These are phyloP conservation scores for Hyalella azteca DNA, from an alignment of 2,888 invertebrate species.

Conservation along the genomic window DNA sequence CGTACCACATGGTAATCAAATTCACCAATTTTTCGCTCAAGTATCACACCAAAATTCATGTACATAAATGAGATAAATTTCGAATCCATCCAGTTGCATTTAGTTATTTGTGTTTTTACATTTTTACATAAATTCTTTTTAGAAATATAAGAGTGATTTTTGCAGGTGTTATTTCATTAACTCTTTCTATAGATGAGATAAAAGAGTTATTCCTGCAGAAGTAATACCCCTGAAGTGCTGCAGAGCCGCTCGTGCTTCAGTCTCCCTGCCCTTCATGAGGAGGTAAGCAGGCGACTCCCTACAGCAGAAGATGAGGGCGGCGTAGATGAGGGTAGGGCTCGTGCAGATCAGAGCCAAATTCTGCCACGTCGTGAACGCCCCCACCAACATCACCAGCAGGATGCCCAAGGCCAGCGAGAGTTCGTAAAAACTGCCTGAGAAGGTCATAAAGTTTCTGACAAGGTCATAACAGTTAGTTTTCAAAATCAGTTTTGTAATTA, in stretches of 20 bases:
- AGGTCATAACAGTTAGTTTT: no score
- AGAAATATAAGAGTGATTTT: no score
- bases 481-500: no score
- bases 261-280: conserved; percentile 4
- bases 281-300: conserved; percentile 10
- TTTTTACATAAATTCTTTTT: no score
- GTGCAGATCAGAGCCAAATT: not conserved
- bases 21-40: not conserved
- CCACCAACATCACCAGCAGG: conserved; percentile 7
- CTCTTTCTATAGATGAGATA: no score
- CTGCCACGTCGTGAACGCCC: conserved; percentile 10
- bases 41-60: no score
- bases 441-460: no score
- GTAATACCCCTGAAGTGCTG: conserved; percentile 31
- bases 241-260: conserved; percentile 1
- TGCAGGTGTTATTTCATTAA: no score
- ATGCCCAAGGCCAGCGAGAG: conserved; percentile 6
- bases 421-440: conserved; percentile 20
- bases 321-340: not conserved
- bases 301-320: not conserved
- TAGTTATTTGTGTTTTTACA: no score
- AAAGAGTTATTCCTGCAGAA: no score
- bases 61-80: no score
- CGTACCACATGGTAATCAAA: not conserved
- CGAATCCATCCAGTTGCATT: no score